A percentile compares a stretch with the other conserved stretches of the same genome.
These are phyloP conservation scores for Luehdorfia chinensis DNA, from an alignment of 1,140 invertebrate genomes.

Conservation along the genomic window DNA sequence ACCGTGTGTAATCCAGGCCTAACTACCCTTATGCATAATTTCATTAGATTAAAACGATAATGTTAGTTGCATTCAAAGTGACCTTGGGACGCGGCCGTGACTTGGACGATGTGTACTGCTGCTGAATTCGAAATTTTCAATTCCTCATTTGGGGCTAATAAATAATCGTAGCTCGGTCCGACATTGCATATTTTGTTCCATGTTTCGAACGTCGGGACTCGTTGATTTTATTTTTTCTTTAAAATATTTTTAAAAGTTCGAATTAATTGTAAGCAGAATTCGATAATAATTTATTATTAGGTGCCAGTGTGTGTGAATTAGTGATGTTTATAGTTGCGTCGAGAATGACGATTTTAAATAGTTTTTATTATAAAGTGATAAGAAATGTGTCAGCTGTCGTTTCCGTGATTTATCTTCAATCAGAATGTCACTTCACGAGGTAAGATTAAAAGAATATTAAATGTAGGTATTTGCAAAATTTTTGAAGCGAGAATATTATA, in stretches of 20 bases:
- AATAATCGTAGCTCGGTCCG: neutral
- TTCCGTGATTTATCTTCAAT: slow-evolving; percentile 36
- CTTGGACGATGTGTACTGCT: slow-evolving; percentile 22
- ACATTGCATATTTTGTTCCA: neutral
- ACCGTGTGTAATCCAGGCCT: too few relatives aligned
- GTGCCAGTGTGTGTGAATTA: neutral
- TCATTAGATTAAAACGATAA: slow-evolving; percentile 48
- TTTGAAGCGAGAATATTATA: too few relatives aligned
- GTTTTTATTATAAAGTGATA: slow-evolving; percentile 34
- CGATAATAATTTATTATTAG: neutral
- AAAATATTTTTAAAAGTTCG: too few relatives aligned
- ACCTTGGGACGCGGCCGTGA: slow-evolving; percentile 47
- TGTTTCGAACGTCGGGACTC: neutral
- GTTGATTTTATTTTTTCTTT: slow-evolving; percentile 18
- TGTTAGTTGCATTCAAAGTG: slow-evolving; percentile 36
- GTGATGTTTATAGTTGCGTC: slow-evolving; percentile 19
- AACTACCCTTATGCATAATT: slow-evolving; percentile 43
- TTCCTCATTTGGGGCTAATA: slow-evolving; percentile 31
- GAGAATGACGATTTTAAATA: too few relatives aligned
- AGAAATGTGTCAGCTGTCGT: slow-evolving; percentile 41
- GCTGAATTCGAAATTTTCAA: slow-evolving; percentile 47
- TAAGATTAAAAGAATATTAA: slow-evolving; percentile 28
- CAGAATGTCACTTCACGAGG: slow-evolving; percentile 65
- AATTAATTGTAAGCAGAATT: neutral
- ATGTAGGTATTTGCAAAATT: too few relatives aligned